Conservation (phyloP, 2,888 invertebrate species). For the Eristalis intricaria region DNA sequence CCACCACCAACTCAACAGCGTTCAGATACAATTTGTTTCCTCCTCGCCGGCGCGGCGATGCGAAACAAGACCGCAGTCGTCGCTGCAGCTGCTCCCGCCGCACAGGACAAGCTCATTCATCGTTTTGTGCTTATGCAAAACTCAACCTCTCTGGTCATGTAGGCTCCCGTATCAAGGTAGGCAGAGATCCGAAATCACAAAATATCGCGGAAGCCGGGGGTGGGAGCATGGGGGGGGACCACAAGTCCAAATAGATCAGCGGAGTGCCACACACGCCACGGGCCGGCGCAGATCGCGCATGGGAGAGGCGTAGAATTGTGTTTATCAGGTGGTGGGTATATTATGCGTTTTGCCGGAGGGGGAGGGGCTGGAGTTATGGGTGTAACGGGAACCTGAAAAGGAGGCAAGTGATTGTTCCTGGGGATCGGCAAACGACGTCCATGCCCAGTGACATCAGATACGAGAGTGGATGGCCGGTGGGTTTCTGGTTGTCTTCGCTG, state of each 20-base stretch:
- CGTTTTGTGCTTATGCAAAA: slow-evolving; percentile 16
- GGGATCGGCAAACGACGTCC: not conserved
- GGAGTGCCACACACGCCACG: slow-evolving; percentile 9
- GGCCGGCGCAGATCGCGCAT: not conserved
- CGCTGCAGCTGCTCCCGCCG: slow-evolving; percentile 27
- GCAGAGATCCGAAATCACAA: slow-evolving; percentile 16
- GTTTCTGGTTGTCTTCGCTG: not conserved
- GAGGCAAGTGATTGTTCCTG: not conserved
- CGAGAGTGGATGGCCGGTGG: not conserved
- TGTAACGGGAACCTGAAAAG: slow-evolving; percentile 31
- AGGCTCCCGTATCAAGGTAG: slow-evolving; percentile 24
- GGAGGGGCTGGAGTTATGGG: slow-evolving; percentile 31
- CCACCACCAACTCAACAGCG: not conserved
- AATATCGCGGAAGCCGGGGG: not conserved
- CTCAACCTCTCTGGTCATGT: slow-evolving; percentile 15
- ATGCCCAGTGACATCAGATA: not conserved
- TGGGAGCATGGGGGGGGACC: not conserved
- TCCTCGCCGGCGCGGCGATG: not conserved
- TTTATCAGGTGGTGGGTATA: slow-evolving; percentile 52
- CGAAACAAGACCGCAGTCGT: not conserved
- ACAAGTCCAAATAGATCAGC: slow-evolving; percentile 43
- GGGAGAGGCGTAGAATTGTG: slow-evolving; percentile 46
- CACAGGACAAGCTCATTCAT: not conserved
- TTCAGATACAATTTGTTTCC: slow-evolving; percentile 41
- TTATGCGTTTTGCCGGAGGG: slow-evolving; percentile 32